Conservation (phyloP, 2,888 invertebrate species). For the Eupithecia abbreviata region DNA sequence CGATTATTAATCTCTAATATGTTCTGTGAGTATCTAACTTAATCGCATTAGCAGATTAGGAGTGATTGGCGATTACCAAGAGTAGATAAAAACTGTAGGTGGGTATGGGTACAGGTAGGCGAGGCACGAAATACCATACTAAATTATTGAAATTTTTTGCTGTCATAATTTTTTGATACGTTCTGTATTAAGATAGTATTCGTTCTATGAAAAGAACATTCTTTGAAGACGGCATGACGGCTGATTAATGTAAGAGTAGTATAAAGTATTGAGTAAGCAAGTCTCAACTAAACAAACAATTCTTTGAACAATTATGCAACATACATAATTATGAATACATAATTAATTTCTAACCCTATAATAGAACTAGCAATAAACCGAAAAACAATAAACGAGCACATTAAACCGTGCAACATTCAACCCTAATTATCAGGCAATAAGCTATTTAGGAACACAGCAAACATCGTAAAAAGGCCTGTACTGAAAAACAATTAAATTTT, state of each 20-base stretch:
- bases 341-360: no score
- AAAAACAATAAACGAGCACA: not conserved
- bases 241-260: not conserved
- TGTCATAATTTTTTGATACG: not conserved
- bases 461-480: constrained; percentile 25
- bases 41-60: constrained; percentile 51
- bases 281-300: no score
- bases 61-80: constrained; percentile 37
- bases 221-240: not conserved
- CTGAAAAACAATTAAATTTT: constrained; percentile 29
- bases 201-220: not conserved
- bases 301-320: no score
- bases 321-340: no score
- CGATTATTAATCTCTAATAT: no score
- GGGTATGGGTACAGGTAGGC: not conserved
- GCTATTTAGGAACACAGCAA: constrained; percentile 19
- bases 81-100: not conserved
- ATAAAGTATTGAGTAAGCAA: no score
- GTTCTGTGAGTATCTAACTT: no score
- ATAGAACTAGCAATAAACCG: not conserved
- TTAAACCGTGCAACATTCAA: not conserved
- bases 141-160: not conserved
- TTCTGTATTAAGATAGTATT: not conserved
- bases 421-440: not conserved
- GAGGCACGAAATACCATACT: not conserved